Evolutionary conservation across 2,888 invertebrate species (phyloP).

Genomic region (Brachypterus glaber): DNA sequence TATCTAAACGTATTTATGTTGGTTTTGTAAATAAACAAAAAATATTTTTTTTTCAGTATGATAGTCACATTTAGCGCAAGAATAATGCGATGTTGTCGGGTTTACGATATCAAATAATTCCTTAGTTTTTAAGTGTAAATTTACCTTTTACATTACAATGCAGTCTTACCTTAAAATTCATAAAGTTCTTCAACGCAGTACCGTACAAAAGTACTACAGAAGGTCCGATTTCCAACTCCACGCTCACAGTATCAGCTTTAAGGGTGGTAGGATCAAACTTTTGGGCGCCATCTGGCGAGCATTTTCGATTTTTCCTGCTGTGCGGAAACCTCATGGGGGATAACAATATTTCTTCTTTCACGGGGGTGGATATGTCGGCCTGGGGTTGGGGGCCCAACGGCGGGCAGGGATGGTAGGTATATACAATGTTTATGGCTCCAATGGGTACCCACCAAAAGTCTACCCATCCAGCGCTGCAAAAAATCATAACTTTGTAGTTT

Average conservation of each 20-base stretch:
- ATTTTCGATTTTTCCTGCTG: conserved; percentile 37
- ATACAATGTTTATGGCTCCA: conserved; percentile 82
- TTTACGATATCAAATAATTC: no score
- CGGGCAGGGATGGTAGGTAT: conserved; percentile 87
- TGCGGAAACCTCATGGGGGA: conserved; percentile 87
- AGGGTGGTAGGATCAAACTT: conserved; percentile 83
- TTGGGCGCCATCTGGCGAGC: conserved; percentile 48
- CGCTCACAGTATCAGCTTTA: conserved; percentile 78
- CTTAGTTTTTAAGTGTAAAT: no score
- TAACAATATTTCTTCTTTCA: conserved; percentile 84
- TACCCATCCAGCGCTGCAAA: conserved; percentile 68
- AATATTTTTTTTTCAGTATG: no score
- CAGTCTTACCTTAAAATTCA: conserved; percentile 62
- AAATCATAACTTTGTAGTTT: no score
- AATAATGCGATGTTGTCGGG: no score
- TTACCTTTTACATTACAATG: neutral
- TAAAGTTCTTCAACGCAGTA: conserved; percentile 78
- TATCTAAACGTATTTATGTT: no score
- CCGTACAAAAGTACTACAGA: conserved; percentile 88
- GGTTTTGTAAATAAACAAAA: no score
- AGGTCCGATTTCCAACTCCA: conserved; percentile 91
- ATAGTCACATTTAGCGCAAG: no score
- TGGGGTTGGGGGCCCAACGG: conserved; percentile 80
- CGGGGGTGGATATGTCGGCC: conserved; percentile 87
- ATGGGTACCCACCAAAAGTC: conserved; percentile 96